Evolutionary conservation across 2,888 invertebrate species (phyloP).

Genomic region (Unio pictorum): DNA sequence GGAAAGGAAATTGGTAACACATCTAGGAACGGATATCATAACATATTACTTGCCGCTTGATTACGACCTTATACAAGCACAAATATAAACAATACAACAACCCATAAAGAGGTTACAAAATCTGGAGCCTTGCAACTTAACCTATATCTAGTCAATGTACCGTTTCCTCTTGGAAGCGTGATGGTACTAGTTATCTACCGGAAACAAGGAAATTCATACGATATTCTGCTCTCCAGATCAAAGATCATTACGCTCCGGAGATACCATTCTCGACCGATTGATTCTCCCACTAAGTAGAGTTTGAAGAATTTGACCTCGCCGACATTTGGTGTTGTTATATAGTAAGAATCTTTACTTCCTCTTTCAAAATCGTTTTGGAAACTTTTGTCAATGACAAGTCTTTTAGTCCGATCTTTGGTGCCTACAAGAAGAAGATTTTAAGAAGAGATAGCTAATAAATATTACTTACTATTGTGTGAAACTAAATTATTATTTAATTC

Average conservation of each 20-base stretch:
- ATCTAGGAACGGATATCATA: too few relatives aligned
- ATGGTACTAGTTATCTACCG: conserved; percentile 23
- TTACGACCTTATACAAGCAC: too few relatives aligned
- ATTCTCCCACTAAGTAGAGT: conserved; percentile 33
- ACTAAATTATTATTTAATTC: too few relatives aligned
- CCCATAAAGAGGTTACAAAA: too few relatives aligned
- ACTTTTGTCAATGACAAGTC: conserved; percentile 24
- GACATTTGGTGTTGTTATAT: conserved; percentile 26
- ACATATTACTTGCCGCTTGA: too few relatives aligned
- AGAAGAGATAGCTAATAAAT: too few relatives aligned
- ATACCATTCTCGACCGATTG: conserved; percentile 26
- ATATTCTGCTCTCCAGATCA: conserved; percentile 23
- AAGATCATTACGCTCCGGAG: conserved; percentile 28
- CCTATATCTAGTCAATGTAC: conserved; percentile 3
- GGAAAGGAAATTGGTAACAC: too few relatives aligned
- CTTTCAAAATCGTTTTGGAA: conserved; percentile 35
- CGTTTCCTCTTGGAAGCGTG: conserved; percentile 26
- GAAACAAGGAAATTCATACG: conserved; percentile 28
- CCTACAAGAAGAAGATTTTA: conserved; percentile 10
- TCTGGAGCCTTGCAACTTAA: too few relatives aligned
- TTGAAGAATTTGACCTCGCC: conserved; percentile 32
- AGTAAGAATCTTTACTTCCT: conserved; percentile 33
- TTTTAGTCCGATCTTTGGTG: conserved; percentile 27
- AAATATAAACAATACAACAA: too few relatives aligned
- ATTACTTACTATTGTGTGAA: too few relatives aligned